A percentile compares a stretch with the other conserved stretches of the same genome.
These are phyloP conservation scores for Propsilocerus akamusi DNA, from an alignment of 1,140 invertebrate species.

Conservation along the genomic window DNA sequence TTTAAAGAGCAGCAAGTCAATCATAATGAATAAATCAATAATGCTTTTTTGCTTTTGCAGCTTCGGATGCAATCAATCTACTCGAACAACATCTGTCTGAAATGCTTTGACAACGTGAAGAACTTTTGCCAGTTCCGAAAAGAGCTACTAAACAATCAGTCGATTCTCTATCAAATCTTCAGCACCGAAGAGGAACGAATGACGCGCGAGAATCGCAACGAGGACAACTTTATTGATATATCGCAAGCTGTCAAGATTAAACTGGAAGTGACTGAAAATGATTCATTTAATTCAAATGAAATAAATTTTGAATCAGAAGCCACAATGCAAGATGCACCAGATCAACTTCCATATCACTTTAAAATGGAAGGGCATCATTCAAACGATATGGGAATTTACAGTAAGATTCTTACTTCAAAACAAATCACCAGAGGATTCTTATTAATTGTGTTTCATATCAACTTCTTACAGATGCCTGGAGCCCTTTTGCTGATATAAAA, in stretches of 20 bases:
- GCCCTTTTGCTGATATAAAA: background rate
- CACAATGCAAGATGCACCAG: background rate
- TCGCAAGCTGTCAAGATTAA: background rate
- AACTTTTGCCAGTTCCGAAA: background rate
- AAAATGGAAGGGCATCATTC: background rate
- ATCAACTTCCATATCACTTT: background rate
- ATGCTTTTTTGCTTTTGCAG: background rate
- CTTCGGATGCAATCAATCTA: background rate
- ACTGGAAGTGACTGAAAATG: background rate
- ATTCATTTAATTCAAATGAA: background rate
- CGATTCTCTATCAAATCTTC: background rate
- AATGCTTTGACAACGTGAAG: background rate
- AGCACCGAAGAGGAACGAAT: background rate
- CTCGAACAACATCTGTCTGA: background rate
- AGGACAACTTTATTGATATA: background rate
- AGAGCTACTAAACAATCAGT: background rate
- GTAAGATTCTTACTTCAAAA: background rate
- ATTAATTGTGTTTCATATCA: background rate
- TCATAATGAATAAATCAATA: no score
- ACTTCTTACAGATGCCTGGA: background rate
- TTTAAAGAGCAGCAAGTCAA: no score
- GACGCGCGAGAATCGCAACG: background rate
- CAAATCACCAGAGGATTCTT: background rate
- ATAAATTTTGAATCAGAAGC: background rate
- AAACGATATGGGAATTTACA: background rate